These are phyloP conservation scores for Coreius guichenoti DNA, from an alignment of 2,797 vertebrate species.

Conservation along the genomic window DNA sequence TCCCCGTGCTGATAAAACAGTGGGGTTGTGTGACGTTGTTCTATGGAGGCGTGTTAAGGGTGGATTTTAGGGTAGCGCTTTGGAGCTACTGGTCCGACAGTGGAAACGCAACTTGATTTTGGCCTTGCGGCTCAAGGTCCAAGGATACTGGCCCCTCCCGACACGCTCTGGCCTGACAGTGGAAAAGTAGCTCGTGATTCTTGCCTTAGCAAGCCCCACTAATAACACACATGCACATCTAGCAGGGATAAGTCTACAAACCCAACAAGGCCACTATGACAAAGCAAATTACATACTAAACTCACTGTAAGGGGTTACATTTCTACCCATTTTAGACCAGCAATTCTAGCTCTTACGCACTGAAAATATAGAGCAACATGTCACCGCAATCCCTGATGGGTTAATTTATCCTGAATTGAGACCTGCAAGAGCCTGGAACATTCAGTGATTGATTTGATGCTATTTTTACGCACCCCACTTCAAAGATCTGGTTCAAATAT, in stretches of 20 bases:
- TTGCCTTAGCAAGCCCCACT: not conserved
- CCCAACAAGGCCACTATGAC: slow-evolving; percentile 1
- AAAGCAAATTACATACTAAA: slow-evolving; percentile 33
- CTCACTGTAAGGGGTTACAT: not conserved
- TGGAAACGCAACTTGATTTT: not conserved
- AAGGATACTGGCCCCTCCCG: not conserved
- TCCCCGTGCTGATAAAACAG: not conserved
- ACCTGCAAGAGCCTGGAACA: slow-evolving; percentile 71
- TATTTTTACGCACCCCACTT: slow-evolving; percentile 86
- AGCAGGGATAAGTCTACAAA: not conserved
- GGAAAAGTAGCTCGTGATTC: not conserved
- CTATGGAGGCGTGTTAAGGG: not conserved
- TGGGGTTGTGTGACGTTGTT: not conserved
- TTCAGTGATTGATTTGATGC: slow-evolving; percentile 80
- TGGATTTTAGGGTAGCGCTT: not conserved
- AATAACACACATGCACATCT: slow-evolving; percentile 26
- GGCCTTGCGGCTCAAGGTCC: not conserved
- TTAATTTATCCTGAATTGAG: slow-evolving; percentile 78
- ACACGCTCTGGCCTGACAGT: not conserved
- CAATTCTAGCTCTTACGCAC: slow-evolving; percentile 19
- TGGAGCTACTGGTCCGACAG: not conserved
- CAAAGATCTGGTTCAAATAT: slow-evolving; percentile 71
- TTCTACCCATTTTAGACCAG: slow-evolving; percentile 50
- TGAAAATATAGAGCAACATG: slow-evolving; percentile 60
- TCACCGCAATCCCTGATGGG: slow-evolving; percentile 73